Conservation (phyloP, 2,797 vertebrate genomes). For the Gouania willdenowi region DNA sequence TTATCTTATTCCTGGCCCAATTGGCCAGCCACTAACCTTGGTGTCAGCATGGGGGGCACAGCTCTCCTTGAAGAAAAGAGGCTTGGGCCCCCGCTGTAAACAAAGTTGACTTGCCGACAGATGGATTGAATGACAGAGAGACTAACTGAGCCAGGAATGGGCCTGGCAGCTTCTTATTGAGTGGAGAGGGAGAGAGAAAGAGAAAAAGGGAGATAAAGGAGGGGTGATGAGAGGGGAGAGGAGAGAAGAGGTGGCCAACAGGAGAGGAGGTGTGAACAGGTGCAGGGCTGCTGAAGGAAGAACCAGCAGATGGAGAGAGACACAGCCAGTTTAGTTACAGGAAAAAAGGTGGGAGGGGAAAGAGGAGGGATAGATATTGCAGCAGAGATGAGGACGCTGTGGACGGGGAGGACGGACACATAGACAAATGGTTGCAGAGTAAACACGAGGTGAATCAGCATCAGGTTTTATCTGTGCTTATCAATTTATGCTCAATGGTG, state of each 20-base stretch:
- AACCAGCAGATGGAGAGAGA: constrained; percentile 99
- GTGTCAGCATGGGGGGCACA: constrained; percentile 82
- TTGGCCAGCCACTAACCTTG: constrained; percentile 62
- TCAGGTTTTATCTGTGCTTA: constrained; percentile 43
- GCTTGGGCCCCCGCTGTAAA: constrained; percentile 90
- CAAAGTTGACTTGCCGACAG: constrained; percentile 99
- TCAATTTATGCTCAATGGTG: too few species aligned
- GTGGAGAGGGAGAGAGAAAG: constrained; percentile 29
- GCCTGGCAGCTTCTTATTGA: constrained; percentile 87
- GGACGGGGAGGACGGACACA: constrained; percentile 43
- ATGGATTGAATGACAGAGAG: constrained; percentile 99
- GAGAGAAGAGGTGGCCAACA: constrained; percentile 98
- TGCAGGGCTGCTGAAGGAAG: constrained; percentile 99
- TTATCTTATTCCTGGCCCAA: constrained; percentile 24
- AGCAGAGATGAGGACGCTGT: constrained; percentile 71
- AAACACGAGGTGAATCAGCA: constrained; percentile 72
- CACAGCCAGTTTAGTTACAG: constrained; percentile 99
- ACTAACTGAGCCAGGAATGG: constrained; percentile 97
- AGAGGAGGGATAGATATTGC: constrained; percentile 75
- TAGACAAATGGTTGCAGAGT: constrained; percentile 71
- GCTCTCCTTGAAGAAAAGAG: constrained; percentile 98
- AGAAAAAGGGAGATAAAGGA: not conserved
- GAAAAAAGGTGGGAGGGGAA: constrained; percentile 81
- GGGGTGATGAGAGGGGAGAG: constrained; percentile 64
- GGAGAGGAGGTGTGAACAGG: constrained; percentile 99